A percentile compares a stretch with the other conserved stretches of the same genome.
Evolutionary conservation across 2,113 vertebrate species (phyloP).

Genomic region (Prionailurus viverrinus): DNA sequence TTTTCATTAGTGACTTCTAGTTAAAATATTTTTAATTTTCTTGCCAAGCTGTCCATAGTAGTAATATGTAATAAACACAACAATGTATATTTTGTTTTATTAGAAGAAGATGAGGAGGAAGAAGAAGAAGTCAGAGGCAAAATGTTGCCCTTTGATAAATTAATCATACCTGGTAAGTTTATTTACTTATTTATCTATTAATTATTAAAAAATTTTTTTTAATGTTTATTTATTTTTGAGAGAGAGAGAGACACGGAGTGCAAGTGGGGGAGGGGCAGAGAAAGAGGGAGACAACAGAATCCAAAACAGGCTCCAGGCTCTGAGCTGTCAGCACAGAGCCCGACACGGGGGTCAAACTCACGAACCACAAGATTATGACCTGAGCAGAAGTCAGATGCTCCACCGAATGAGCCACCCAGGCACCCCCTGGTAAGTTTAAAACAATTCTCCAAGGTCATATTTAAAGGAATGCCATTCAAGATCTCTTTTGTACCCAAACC

Average conservation of each 20-base stretch:
- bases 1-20: slow-evolving; percentile 16
- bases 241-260: too few species aligned
- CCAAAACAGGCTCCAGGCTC: too few species aligned
- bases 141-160: slow-evolving; percentile 85
- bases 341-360: too few species aligned
- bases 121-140: slow-evolving; percentile 85
- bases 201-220: too few species aligned
- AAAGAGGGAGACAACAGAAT: too few species aligned
- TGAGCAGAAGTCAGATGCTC: too few species aligned
- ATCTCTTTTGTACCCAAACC: not conserved
- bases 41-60: not conserved
- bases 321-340: too few species aligned
- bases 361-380: too few species aligned
- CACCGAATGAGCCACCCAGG: too few species aligned
- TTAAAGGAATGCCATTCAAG: slow-evolving; percentile 36
- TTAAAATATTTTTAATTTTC: not conserved
- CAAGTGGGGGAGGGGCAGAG: too few species aligned
- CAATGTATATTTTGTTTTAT: not conserved
- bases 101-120: slow-evolving; percentile 89
- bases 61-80: not conserved
- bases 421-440: not conserved
- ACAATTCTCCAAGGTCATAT: slow-evolving; percentile 35
- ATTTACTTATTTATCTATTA: too few species aligned
- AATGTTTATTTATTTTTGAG: too few species aligned
- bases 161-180: slow-evolving; percentile 91